Conservation (phyloP, 53 echinoderm and acorn worm species). For the Stichopus horrens region DNA sequence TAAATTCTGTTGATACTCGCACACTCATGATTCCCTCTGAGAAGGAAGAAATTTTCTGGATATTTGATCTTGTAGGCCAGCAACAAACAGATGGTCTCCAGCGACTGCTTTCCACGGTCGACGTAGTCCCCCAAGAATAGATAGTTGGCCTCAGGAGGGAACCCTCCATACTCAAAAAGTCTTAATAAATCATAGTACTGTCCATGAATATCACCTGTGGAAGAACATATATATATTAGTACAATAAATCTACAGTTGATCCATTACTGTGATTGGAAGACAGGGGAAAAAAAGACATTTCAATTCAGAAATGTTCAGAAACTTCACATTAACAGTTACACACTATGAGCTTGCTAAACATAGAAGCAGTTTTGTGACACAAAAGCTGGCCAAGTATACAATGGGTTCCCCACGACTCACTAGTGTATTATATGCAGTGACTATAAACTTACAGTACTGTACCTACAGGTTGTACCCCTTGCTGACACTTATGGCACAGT, state of each 20-base stretch:
- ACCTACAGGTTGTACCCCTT: too few relatives aligned
- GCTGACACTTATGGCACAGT: too few relatives aligned
- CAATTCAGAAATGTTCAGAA: too few relatives aligned
- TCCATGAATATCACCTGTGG: constrained; percentile 67
- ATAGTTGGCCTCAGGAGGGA: constrained; percentile 99
- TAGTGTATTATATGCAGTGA: too few relatives aligned
- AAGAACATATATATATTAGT: neutral
- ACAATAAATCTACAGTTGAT: neutral
- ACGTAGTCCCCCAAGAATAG: constrained; percentile 98
- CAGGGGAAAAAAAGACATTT: neutral
- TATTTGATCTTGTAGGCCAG: constrained; percentile 99
- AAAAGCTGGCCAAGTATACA: too few relatives aligned
- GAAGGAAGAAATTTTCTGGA: constrained; percentile 99
- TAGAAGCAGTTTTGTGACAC: too few relatives aligned
- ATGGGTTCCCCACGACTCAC: too few relatives aligned
- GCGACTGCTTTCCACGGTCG: constrained; percentile 96
- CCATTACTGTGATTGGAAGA: constrained; percentile 1
- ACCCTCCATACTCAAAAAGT: constrained; percentile 98
- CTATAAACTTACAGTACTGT: too few relatives aligned
- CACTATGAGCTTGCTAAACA: too few relatives aligned
- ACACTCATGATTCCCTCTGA: constrained; percentile 97
- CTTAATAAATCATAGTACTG: constrained; percentile 99
- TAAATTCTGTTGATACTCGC: constrained; percentile 99
- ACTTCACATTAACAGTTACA: too few relatives aligned
- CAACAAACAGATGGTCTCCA: constrained; percentile 96